Evolutionary conservation across 2,797 vertebrate genomes (phyloP).

Genomic region (Sparus aurata): DNA sequence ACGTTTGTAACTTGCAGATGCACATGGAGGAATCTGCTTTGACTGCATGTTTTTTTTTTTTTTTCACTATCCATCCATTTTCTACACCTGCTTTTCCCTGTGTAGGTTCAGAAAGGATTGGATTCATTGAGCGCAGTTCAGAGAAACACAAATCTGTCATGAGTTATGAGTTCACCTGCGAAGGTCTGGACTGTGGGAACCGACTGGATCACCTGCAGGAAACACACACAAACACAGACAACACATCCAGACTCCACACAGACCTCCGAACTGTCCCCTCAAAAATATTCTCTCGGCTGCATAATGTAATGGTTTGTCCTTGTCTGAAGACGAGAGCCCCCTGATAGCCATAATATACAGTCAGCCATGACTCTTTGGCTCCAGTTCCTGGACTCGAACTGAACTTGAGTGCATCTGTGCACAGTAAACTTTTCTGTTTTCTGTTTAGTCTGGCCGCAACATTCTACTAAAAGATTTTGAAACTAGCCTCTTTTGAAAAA

Average conservation of each 20-base stretch:
- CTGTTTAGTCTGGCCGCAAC: conserved; percentile 78
- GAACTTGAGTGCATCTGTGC: conserved; percentile 76
- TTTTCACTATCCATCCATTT: not conserved
- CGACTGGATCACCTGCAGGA: conserved; percentile 48
- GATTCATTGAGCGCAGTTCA: not conserved
- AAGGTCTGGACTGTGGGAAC: conserved; percentile 48
- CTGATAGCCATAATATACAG: conserved; percentile 75
- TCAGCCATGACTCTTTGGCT: conserved; percentile 77
- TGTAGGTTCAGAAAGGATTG: not conserved
- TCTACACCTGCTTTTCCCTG: not conserved
- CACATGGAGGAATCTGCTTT: not conserved
- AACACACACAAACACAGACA: conserved; percentile 24
- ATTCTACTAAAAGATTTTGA: conserved; percentile 67
- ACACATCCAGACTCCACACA: conserved; percentile 37
- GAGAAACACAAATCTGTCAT: not conserved
- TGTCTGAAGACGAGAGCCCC: conserved; percentile 75
- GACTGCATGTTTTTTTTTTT: not conserved
- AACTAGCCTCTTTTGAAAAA: conserved; percentile 46
- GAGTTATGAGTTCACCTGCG: conserved; percentile 32
- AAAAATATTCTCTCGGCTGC: conserved; percentile 56
- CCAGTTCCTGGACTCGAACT: conserved; percentile 71
- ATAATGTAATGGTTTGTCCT: conserved; percentile 77
- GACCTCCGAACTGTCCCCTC: conserved; percentile 51
- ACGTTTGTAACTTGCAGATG: not conserved
- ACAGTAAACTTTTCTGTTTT: conserved; percentile 79